A percentile compares a stretch with the other conserved stretches of the same genome.
These are phyloP conservation scores for Herpetotheres cachinnans DNA, from an alignment of 2,113 vertebrate species.

Conservation along the genomic window DNA sequence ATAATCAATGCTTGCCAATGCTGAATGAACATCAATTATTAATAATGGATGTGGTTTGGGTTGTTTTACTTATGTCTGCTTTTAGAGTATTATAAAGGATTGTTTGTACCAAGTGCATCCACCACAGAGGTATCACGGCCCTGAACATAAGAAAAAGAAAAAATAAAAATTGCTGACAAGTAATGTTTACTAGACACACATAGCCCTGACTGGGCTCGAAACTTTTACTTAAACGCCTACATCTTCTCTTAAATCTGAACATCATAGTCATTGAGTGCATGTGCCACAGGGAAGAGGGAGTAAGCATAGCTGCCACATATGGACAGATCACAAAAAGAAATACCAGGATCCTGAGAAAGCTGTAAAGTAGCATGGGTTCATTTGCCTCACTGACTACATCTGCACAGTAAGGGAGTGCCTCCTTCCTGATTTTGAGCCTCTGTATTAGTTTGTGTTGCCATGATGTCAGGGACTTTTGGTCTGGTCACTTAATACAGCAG, in stretches of 20 bases:
- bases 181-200: neutral
- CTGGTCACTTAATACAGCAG: neutral
- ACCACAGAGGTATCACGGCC: constrained; percentile 24
- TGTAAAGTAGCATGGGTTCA: neutral
- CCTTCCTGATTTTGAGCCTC: neutral
- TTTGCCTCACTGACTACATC: neutral
- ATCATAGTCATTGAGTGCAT: neutral
- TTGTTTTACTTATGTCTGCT: constrained; percentile 68
- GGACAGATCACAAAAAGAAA: neutral
- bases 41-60: constrained; percentile 64
- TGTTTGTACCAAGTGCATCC: constrained; percentile 27
- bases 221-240: neutral
- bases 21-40: constrained; percentile 72
- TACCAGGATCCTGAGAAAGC: neutral
- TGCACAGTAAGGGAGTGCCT: neutral
- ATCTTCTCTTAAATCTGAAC: neutral
- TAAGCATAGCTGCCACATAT: neutral
- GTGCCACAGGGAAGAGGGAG: neutral
- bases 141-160: neutral
- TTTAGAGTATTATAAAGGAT: constrained; percentile 59
- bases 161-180: neutral
- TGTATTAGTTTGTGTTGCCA: neutral
- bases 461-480: neutral
- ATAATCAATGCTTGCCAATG: constrained; percentile 72
- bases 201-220: neutral